A percentile compares a stretch with the other conserved stretches of the same genome.
These are phyloP conservation scores for Sarcophaga caerulescens DNA, from an alignment of 2,888 invertebrate genomes.

Conservation along the genomic window DNA sequence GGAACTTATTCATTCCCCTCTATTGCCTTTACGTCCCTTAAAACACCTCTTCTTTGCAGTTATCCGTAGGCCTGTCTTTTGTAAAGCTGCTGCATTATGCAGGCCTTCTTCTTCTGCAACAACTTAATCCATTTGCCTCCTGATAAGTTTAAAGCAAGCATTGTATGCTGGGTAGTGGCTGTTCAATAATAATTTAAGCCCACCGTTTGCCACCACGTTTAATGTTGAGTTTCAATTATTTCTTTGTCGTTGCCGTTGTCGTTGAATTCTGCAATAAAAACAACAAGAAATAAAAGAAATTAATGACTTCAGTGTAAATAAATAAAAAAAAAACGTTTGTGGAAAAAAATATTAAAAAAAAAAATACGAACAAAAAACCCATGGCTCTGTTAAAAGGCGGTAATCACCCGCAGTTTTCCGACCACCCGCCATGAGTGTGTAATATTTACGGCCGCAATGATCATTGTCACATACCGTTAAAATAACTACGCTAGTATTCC, in stretches of 20 bases:
- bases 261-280: constrained; percentile 24
- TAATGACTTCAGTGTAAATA: constrained; percentile 64
- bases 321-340: constrained; percentile 44
- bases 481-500: constrained; percentile 7
- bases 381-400: constrained; percentile 61
- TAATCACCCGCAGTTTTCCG: constrained; percentile 67
- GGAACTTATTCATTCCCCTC: constrained; percentile 35
- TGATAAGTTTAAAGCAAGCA: constrained; percentile 1
- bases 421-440: constrained; percentile 66
- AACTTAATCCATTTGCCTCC: constrained; percentile 49
- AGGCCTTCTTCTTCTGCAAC: constrained; percentile 35
- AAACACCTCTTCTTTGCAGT: not conserved
- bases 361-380: constrained; percentile 41
- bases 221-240: constrained; percentile 61
- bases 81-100: not conserved
- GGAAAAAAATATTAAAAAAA: not conserved
- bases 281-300: constrained; percentile 49
- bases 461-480: constrained; percentile 60
- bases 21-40: not conserved
- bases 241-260: constrained; percentile 30
- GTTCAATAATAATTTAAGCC: not conserved
- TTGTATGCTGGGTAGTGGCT: constrained; percentile 21
- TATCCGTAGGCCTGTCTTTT: not conserved
- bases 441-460: constrained; percentile 70
- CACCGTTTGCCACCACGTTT: constrained; percentile 33